Conservation (phyloP, 1,140 invertebrate species). For the Dryas iulia region DNA sequence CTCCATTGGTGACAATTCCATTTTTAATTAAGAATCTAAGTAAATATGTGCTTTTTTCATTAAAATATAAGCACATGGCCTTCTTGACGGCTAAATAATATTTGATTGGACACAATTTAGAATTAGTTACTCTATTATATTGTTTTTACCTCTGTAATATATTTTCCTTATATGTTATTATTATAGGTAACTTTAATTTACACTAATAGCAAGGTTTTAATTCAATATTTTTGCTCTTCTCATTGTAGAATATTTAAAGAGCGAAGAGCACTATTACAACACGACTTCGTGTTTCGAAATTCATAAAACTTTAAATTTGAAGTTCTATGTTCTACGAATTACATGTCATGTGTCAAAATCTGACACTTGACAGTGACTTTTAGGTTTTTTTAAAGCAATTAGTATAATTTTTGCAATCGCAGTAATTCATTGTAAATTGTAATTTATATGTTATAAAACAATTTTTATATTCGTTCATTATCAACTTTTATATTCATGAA, state of each 20-base stretch:
- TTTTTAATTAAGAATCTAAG: constrained; percentile 26
- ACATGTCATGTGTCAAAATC: neutral
- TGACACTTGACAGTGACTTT: neutral
- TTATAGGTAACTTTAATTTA: neutral
- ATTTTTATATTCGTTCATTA: too few species aligned
- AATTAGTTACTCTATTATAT: neutral
- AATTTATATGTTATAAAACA: too few species aligned
- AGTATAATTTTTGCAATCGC: too few species aligned
- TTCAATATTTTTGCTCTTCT: neutral
- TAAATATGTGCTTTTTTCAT: constrained; percentile 16
- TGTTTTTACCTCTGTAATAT: neutral
- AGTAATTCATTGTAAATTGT: too few species aligned
- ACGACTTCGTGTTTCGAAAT: constrained; percentile 25
- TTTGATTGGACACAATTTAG: neutral
- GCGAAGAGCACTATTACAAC: constrained; percentile 14
- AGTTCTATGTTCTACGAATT: neutral
- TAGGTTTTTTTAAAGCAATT: neutral
- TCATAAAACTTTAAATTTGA: constrained; percentile 19
- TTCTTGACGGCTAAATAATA: constrained; percentile 2
- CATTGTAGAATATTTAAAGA: neutral
- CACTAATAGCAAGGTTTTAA: neutral
- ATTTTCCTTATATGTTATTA: neutral
- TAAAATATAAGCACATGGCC: constrained; percentile 30
- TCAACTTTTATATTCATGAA: too few species aligned
- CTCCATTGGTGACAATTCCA: constrained; percentile 52